These are phyloP conservation scores for Dorcus parallelipipedus DNA, from an alignment of 2,888 invertebrate species.

Conservation along the genomic window DNA sequence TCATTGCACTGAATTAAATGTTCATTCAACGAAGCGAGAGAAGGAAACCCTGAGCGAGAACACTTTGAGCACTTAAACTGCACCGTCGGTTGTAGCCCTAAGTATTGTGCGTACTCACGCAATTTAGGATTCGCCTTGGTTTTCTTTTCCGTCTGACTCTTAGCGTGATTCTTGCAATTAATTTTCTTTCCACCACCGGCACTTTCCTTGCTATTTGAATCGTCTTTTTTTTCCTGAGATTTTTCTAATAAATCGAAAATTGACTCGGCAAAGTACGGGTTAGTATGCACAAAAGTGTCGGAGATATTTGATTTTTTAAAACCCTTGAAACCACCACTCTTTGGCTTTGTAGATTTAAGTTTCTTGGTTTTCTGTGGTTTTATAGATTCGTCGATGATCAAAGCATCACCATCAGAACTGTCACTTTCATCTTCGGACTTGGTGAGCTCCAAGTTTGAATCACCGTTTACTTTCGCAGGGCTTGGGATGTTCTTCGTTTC, in stretches of 20 bases:
- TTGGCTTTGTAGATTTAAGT: conserved; percentile 18
- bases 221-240: conserved; percentile 16
- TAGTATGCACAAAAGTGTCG: conserved; percentile 34
- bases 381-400: conserved; percentile 44
- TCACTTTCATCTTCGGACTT: conserved; percentile 33
- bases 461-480: conserved; percentile 40
- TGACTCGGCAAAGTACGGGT: conserved; percentile 46
- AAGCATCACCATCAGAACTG: conserved; percentile 46
- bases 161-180: conserved; percentile 10
- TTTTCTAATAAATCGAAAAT: conserved; percentile 42
- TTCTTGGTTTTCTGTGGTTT: conserved; percentile 23
- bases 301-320: conserved; percentile 16
- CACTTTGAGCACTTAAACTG: conserved; percentile 75
- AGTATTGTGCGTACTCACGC: conserved; percentile 66
- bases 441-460: conserved; percentile 22
- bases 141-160: conserved; percentile 26
- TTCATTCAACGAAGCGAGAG: conserved; percentile 63
- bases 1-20: conserved; percentile 62
- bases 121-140: conserved; percentile 38
- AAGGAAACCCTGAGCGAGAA: conserved; percentile 64
- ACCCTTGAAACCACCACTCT: conserved; percentile 22
- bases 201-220: conserved; percentile 6
- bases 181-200: conserved; percentile 8
- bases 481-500: conserved; percentile 13
- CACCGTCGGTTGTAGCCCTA: conserved; percentile 67